These are phyloP conservation scores for Gorsachius magnificus DNA, from an alignment of 2,797 vertebrate genomes.

Conservation along the genomic window DNA sequence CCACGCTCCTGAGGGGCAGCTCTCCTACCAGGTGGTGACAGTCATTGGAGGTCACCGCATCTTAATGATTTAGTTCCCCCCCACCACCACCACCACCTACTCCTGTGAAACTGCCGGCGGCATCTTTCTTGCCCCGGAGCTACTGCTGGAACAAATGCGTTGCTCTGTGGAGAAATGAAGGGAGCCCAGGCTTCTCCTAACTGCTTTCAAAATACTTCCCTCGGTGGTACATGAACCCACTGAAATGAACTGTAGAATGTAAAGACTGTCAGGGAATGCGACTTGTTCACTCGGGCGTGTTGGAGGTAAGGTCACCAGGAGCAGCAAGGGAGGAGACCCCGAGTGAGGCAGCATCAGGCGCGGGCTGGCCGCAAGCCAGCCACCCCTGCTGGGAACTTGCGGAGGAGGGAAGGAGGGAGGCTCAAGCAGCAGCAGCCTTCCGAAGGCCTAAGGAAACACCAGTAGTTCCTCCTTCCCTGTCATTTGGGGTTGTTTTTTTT, in stretches of 20 bases:
- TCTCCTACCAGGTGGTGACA: neutral
- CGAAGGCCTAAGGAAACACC: neutral
- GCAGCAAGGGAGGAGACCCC: rapidly evolving
- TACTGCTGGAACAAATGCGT: neutral
- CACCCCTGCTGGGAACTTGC: rapidly evolving
- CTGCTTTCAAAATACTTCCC: neutral
- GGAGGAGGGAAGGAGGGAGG: neutral
- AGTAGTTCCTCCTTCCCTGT: neutral
- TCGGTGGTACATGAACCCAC: neutral
- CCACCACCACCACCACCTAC: rapidly evolving
- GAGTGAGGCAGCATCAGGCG: neutral
- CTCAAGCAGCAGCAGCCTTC: neutral
- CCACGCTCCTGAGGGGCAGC: neutral
- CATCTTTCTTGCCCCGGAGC: neutral
- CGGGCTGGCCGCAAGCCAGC: neutral
- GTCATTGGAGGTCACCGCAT: neutral
- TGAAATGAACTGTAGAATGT: neutral
- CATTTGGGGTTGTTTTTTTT: neutral
- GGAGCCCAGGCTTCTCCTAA: neutral
- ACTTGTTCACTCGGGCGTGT: rapidly evolving
- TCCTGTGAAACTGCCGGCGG: neutral
- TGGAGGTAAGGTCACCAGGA: neutral
- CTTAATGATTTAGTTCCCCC: neutral
- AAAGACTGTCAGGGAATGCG: neutral
- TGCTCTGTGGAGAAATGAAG: rapidly evolving